A percentile compares a stretch with the other conserved stretches of the same genome.
These are phyloP conservation scores for Pseudomyrmex pallidus DNA, from an alignment of 1,140 invertebrate species.

Conservation along the genomic window DNA sequence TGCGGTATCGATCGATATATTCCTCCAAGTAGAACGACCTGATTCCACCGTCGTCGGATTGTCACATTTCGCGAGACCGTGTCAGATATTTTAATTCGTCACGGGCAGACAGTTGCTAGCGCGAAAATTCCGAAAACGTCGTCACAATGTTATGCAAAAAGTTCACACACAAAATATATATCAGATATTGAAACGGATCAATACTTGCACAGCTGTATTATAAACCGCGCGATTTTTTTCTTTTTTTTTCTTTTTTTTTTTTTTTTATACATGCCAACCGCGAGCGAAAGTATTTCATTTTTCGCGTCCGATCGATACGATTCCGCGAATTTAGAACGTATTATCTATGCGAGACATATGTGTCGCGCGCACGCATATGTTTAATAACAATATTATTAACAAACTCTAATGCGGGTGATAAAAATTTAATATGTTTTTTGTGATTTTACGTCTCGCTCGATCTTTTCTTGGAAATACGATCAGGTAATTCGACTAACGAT, in stretches of 20 bases:
- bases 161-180: slow-evolving; percentile 27
- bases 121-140: slow-evolving; percentile 20
- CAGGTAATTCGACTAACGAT: neutral
- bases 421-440: slow-evolving; percentile 4
- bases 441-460: too few species aligned
- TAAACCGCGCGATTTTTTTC: neutral
- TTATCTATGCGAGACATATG: neutral
- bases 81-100: slow-evolving; percentile 19
- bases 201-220: slow-evolving; percentile 39
- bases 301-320: neutral
- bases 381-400: neutral
- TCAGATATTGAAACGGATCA: slow-evolving; percentile 19
- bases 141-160: slow-evolving; percentile 17
- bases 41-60: slow-evolving; percentile 6
- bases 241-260: too few species aligned
- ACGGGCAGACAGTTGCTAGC: slow-evolving; percentile 37
- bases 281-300: slow-evolving; percentile 13
- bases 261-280: neutral
- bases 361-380: neutral
- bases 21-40: slow-evolving; percentile 37
- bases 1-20: slow-evolving; percentile 42
- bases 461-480: neutral
- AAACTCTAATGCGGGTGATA: too few species aligned
- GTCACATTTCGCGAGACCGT: slow-evolving; percentile 2
- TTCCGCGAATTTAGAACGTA: slow-evolving; percentile 3